These are phyloP conservation scores for Odontomyia ornata DNA, from an alignment of 2,888 invertebrate species.

Conservation along the genomic window DNA sequence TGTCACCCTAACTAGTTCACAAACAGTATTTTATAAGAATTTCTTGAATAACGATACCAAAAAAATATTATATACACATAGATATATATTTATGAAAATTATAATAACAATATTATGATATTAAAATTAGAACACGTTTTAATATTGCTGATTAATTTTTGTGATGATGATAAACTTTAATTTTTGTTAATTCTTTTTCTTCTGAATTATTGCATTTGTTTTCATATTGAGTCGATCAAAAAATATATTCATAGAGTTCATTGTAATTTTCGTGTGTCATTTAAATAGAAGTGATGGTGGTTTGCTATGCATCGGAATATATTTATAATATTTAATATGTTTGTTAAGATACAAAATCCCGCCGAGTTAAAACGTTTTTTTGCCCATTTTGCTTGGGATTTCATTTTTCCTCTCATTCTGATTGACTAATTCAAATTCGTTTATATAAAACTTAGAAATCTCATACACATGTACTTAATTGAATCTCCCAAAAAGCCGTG, in stretches of 20 bases:
- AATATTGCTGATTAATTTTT: conserved; percentile 12
- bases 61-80: conserved; percentile 35
- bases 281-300: no score
- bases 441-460: no score
- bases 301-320: no score
- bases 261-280: no score
- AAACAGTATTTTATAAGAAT: conserved; percentile 41
- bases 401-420: no score
- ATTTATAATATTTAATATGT: conserved; percentile 7
- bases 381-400: background rate
- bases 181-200: no score
- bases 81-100: conserved; percentile 29
- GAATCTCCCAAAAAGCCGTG: background rate
- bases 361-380: background rate
- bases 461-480: background rate
- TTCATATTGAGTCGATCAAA: no score
- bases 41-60: conserved; percentile 19
- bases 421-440: no score
- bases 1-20: conserved; percentile 35
- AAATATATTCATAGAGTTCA: no score
- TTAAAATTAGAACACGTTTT: background rate
- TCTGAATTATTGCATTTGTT: no score
- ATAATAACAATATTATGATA: conserved; percentile 19
- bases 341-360: background rate
- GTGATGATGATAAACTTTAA: no score